Evolutionary conservation across 1,140 invertebrate species (phyloP).

Genomic region (Mizuhopecten yessoensis): DNA sequence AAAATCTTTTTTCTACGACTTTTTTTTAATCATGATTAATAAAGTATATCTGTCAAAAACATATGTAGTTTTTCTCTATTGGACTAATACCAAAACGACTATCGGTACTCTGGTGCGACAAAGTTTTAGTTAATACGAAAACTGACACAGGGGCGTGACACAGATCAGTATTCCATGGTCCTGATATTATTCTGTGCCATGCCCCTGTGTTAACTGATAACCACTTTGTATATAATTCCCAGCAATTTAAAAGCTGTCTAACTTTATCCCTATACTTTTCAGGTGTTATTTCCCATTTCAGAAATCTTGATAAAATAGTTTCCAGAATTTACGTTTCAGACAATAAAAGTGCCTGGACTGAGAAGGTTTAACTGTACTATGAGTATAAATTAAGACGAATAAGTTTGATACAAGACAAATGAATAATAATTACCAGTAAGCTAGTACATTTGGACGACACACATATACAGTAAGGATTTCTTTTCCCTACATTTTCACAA

Average conservation of each 20-base stretch:
- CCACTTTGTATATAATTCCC: too few species aligned
- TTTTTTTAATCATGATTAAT: too few species aligned
- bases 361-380: conserved; percentile 25
- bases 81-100: too few species aligned
- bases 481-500: not conserved
- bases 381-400: not conserved
- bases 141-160: not conserved
- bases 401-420: not conserved
- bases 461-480: not conserved
- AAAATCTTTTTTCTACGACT: too few species aligned
- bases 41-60: too few species aligned
- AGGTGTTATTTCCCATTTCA: not conserved
- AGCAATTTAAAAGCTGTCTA: too few species aligned
- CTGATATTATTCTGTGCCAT: too few species aligned
- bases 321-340: not conserved
- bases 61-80: too few species aligned
- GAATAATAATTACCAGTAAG: not conserved
- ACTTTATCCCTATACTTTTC: too few species aligned
- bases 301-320: not conserved
- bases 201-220: too few species aligned
- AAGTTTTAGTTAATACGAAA: not conserved
- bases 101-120: too few species aligned
- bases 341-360: not conserved
- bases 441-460: not conserved
- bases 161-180: too few species aligned